Evolutionary conservation across 2,888 invertebrate genomes (phyloP).

Genomic region (Exephanes ischioxanthus): DNA sequence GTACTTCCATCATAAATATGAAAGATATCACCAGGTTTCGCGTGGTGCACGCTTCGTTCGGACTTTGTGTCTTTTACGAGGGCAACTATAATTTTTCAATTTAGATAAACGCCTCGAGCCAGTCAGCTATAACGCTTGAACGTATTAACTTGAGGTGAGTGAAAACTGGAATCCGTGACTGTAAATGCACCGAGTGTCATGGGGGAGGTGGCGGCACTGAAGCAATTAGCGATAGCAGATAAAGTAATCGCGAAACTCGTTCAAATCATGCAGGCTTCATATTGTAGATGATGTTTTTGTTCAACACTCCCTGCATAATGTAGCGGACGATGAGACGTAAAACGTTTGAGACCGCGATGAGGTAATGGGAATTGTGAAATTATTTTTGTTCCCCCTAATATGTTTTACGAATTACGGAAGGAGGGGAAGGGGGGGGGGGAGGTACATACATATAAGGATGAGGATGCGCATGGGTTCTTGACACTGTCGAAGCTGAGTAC

Average conservation of each 20-base stretch:
- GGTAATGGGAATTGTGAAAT: constrained; percentile 34
- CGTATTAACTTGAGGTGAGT: constrained; percentile 10
- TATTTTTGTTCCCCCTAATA: neutral
- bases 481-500: constrained; percentile 7
- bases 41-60: constrained; percentile 23
- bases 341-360: constrained; percentile 9
- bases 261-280: constrained; percentile 38
- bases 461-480: neutral
- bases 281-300: constrained; percentile 18
- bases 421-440: neutral
- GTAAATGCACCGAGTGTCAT: constrained; percentile 22
- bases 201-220: neutral
- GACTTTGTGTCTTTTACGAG: constrained; percentile 64
- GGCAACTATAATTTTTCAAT: constrained; percentile 72
- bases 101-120: constrained; percentile 73
- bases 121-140: constrained; percentile 1
- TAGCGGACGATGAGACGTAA: constrained; percentile 1
- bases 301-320: neutral
- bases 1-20: neutral
- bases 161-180: constrained; percentile 46
- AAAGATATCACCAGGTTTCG: neutral
- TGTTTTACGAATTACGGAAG: neutral
- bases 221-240: constrained; percentile 66
- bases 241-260: constrained; percentile 47
- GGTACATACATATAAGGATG: constrained; percentile 39